A percentile compares a stretch with the other conserved stretches of the same genome.
phyloP scores from a whole-genome alignment of 2,888 invertebrate genomes.

The Hydropsyche betteni region DNA sequence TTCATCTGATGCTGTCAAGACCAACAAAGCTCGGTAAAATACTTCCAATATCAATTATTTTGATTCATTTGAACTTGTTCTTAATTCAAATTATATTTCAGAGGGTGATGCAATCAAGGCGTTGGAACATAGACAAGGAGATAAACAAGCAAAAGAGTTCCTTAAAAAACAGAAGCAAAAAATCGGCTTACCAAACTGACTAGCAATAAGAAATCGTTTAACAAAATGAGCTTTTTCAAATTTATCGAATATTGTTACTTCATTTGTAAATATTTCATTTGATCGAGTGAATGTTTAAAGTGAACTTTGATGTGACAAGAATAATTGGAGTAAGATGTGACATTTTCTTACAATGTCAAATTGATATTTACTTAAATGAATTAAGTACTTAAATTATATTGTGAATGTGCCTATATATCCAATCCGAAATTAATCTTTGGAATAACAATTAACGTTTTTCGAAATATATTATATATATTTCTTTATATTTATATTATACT shows the following conservation, averaged over 20 bases:
- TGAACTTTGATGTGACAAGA: not conserved
- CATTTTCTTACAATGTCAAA: not conserved
- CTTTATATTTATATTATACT: not conserved
- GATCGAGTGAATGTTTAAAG: not conserved
- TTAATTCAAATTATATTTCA: conserved; percentile 55
- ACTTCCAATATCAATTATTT: conserved; percentile 36
- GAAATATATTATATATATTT: too few relatives aligned
- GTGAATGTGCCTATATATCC: too few relatives aligned
- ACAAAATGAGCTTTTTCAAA: not conserved
- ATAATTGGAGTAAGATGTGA: not conserved
- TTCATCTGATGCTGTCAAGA: conserved; percentile 75
- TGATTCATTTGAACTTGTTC: conserved; percentile 49
- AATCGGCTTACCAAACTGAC: conserved; percentile 55
- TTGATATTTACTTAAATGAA: too few relatives aligned
- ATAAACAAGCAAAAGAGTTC: conserved; percentile 89
- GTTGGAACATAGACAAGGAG: conserved; percentile 83
- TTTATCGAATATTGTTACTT: not conserved
- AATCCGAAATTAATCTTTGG: too few relatives aligned
- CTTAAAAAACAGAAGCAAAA: conserved; percentile 81
- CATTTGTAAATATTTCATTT: not conserved
- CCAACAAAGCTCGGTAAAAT: conserved; percentile 73
- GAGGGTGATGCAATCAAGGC: conserved; percentile 79
- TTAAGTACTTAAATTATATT: too few relatives aligned
- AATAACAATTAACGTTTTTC: too few relatives aligned
- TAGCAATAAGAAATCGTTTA: conserved; percentile 42